A percentile compares a stretch with the other conserved stretches of the same genome.
Conservation (phyloP, 2,113 vertebrate genomes). For the Galeopterus variegatus region DNA sequence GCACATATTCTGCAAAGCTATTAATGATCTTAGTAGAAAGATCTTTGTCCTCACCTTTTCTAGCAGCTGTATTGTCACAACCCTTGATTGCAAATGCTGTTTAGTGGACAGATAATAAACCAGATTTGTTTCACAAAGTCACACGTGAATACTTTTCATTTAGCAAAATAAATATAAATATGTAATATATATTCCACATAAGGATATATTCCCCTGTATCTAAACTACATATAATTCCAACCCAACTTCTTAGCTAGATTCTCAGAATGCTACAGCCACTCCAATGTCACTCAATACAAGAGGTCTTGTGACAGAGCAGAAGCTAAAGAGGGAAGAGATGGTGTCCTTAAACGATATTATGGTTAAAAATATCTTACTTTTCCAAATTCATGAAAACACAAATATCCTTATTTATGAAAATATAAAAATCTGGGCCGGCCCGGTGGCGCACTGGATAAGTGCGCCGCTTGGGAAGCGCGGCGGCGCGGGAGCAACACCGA, state of each 20-base stretch:
- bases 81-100: not conserved
- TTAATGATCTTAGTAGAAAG: not conserved
- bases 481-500: too few species aligned
- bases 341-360: not conserved
- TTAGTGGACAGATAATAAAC: not conserved
- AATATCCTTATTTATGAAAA: slow-evolving; percentile 39
- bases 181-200: not conserved
- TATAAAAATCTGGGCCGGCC: not conserved
- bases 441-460: too few species aligned
- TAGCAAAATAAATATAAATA: slow-evolving; percentile 27
- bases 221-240: slow-evolving; percentile 23
- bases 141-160: not conserved
- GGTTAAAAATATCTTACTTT: not conserved
- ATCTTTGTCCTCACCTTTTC: not conserved
- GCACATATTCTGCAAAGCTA: not conserved
- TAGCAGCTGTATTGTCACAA: not conserved
- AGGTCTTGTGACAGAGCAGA: not conserved
- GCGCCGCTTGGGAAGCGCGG: too few species aligned
- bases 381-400: not conserved
- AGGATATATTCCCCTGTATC: not conserved
- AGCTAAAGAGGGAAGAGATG: not conserved
- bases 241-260: not conserved
- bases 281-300: not conserved
- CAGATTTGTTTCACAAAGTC: slow-evolving; percentile 24
- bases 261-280: not conserved